Percentiles rank a stretch among this genome's conserved stretches.
phyloP scores from a whole-genome alignment of 2,797 vertebrate species.

The Acanthornis magna region DNA sequence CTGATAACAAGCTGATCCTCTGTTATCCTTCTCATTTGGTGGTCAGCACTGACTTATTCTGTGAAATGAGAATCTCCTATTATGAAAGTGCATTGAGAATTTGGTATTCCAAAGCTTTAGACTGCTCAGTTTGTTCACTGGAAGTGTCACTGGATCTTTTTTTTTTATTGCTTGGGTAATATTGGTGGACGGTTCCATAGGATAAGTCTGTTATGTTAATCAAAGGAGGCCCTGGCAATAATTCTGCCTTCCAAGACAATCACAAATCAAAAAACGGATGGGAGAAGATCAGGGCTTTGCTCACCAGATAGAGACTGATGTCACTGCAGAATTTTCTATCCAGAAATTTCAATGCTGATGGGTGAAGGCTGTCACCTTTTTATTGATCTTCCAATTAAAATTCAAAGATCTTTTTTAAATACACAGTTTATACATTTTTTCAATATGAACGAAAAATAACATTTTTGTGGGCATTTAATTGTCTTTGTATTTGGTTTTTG shows the following conservation, averaged over 20 bases:
- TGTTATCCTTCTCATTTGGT: background rate
- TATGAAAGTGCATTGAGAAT: background rate
- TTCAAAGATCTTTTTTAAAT: background rate
- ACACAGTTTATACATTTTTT: background rate
- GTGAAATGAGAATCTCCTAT: background rate
- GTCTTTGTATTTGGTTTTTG: fast-evolving
- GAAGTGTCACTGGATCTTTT: background rate
- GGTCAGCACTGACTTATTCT: background rate
- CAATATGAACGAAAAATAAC: background rate
- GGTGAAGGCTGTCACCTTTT: background rate
- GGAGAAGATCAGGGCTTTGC: background rate
- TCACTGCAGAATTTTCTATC: background rate
- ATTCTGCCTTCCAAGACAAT: background rate
- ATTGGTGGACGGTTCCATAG: background rate
- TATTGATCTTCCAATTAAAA: background rate
- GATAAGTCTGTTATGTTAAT: background rate
- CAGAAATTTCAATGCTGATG: background rate
- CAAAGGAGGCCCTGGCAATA: background rate
- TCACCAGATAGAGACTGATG: background rate
- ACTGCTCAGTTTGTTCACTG: background rate
- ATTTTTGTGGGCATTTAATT: background rate
- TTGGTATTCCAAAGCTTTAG: background rate
- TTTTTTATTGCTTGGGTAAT: background rate
- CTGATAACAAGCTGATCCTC: background rate
- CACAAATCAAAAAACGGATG: background rate